Evolutionary conservation across 2,888 invertebrate genomes (phyloP), one percentile per base, ranked within the genome.

Genomic region (Acrocyrtus sp.): DNA sequence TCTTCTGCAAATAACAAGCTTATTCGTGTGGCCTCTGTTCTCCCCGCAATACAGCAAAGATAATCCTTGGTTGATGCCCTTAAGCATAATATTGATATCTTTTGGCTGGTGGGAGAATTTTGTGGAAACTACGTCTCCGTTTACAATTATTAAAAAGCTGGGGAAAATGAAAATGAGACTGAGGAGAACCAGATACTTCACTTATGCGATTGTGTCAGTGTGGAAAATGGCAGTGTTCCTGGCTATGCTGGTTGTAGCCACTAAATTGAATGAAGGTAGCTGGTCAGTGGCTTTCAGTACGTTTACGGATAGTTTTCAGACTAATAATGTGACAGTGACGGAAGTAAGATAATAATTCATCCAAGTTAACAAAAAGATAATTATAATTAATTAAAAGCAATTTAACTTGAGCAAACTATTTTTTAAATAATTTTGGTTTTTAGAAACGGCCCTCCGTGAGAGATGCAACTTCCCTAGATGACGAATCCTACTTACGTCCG

Each of bases 61-160:
- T 26, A 83, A 85, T 1, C 83, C 89, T 10, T 91, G 90, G 88
- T 83, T 88, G 15, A 81, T 90, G 74, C 90, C 91, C 0, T 78
- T 90, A 3, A 88, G 91, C 2, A 85, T 91, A 58, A 80, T 91
- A 29, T 85, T 93, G 26, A 87, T 90, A 63, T 94, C 94, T 0
- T 85, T 90, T 51, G 90, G 91, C 22, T 95, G 93, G 93, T 94
- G 94, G 94, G 91, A 92, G 83, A 94, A 93, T 84, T 94, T 88
- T 83, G 87, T 91, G 4, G 84, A 84, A 47, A 81, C 82, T 60
- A 75, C 48, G 0, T 79, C 80, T 6, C 80, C 79, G 19, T 75
- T 81, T 54, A 68, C 45, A 0, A 47, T 77, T 8, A 60, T 78
- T 2, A 62, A 57, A 41, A 43, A 22, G 10, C 82, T 87, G 84